Base-by-base conservation (phyloP, 1,140 invertebrate species). In the Manduca sexta region DNA sequence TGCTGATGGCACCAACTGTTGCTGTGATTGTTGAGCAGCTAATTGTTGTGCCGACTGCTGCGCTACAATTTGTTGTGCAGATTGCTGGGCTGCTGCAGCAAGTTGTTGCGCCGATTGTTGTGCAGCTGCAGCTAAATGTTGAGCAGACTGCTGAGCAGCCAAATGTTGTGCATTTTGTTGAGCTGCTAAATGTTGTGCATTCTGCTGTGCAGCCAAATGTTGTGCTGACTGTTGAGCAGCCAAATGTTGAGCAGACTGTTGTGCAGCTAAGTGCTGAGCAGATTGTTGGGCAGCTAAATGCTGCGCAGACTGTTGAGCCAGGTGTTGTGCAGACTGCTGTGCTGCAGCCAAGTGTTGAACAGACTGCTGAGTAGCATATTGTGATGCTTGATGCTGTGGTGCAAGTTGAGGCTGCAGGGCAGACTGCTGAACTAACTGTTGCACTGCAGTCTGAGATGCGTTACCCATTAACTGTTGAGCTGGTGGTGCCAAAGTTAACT, bases 381-480 rank as follows among this genome's bases (percentile, higher is more conserved):
- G 80, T 14, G 66, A 55, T 16, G 74, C 72, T 59, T 75, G 74
- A 57, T 84, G 76, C 52, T 82, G 80, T 47, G 73, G 54, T 16
- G 65, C 71, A 30, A 79, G 54, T 47, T 84, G 81, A 30, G 72
- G 52, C 41, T 78, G 78, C 13, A 81, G 38, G 29, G 77, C 80
- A 44, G 80, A 75, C 42, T 79, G 77, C 50, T 84, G 81, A 7
- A 84, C 81, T 13, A 84, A 46, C 46, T 84, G 81, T 39, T 81
- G 79, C 1, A 84, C 81, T 44, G 81, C 63, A 34, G 67, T 74
- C 44, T 81, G 79, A 15, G 75, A 57, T 8, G 61, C 72, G 69
- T 65, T 84, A 21, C 68, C 71, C 65, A 84, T 81, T 5, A 84
- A 47, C 14, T 84, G 81, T 46, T 81, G 79, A 17, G 74, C 47